These are phyloP conservation scores for Cygnus olor DNA, from an alignment of 2,797 vertebrate genomes.

Conservation along the genomic window DNA sequence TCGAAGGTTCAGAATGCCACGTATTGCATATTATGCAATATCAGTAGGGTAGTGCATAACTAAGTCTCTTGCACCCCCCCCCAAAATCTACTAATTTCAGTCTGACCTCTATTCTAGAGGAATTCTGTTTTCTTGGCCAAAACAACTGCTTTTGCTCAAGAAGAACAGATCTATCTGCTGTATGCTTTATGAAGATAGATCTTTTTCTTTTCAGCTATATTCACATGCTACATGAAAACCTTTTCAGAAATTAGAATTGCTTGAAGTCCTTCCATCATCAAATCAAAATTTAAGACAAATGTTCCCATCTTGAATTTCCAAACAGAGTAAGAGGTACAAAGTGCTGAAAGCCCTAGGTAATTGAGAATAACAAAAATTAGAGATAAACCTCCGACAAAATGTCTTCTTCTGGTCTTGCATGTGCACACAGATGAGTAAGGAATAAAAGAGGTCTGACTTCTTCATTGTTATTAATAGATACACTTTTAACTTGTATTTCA, in stretches of 20 bases:
- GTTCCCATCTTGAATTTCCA: not conserved
- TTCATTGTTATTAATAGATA: not conserved
- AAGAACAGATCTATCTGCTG: not conserved
- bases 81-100: not conserved
- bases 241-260: not conserved
- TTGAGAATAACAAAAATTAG: not conserved
- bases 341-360: not conserved
- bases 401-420: not conserved
- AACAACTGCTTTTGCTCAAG: not conserved
- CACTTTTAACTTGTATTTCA: not conserved
- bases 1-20: not conserved
- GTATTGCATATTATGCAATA: not conserved
- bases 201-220: not conserved
- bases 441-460: not conserved
- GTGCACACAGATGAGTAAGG: not conserved
- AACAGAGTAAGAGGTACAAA: not conserved
- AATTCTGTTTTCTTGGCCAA: not conserved
- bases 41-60: not conserved
- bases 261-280: not conserved
- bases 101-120: not conserved
- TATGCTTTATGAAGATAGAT: not conserved
- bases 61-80: not conserved
- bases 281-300: not conserved
- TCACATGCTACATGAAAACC: not conserved
- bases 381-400: not conserved